Base-by-base conservation (phyloP, 2,888 invertebrate genomes). In the Alentia gelatinosa region DNA sequence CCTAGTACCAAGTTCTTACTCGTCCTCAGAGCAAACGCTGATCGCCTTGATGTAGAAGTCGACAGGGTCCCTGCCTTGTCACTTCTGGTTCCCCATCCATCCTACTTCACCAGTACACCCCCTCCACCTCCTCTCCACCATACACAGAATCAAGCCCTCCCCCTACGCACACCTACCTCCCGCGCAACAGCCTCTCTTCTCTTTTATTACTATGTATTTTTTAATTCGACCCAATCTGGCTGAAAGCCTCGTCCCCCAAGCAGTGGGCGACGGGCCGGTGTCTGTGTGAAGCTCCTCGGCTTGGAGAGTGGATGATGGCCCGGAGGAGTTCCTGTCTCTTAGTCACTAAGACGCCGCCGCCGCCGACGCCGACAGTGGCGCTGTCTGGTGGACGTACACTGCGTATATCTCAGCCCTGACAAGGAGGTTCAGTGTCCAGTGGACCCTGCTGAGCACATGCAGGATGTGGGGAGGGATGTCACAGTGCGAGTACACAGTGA, bases 191-290 rank as follows among this genome's bases (percentile, higher is more conserved):
- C n/a, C n/a, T n/a, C n/a, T 47, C 47, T 7, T 47, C 47, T 47
- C 9, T 19, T 19, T 19, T 7, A 47, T 7, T 7, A 47, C 47
- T 7, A 47, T 19, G 47, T 39, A 7, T 40, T 33, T 86, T 86
- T 86, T 42, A 19, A 33, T 33, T 9, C 30, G 86, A 12, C 86
- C 30, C 30, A 86, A 86, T 86, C 86, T 86, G 33, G 3, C 26
- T 86, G 86, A 86, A 86, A 86, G 86, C 86, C 50, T 23, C 47
- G n/a, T 19, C 86, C 86, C 26, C 86, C 30, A 4, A 19, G n/a
- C n/a, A n/a, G n/a, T n/a, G n/a, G n/a, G n/a, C n/a, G n/a, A n/a
- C n/a, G n/a, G n/a, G 47, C 26, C 42, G 30, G 12, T 30, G 30
- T 68, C 68, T 26, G 30, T 68, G n/a, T 68, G 30, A 68, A 26